phyloP scores from a whole-genome alignment of 2,113 vertebrate species.

The Passer domesticus region DNA sequence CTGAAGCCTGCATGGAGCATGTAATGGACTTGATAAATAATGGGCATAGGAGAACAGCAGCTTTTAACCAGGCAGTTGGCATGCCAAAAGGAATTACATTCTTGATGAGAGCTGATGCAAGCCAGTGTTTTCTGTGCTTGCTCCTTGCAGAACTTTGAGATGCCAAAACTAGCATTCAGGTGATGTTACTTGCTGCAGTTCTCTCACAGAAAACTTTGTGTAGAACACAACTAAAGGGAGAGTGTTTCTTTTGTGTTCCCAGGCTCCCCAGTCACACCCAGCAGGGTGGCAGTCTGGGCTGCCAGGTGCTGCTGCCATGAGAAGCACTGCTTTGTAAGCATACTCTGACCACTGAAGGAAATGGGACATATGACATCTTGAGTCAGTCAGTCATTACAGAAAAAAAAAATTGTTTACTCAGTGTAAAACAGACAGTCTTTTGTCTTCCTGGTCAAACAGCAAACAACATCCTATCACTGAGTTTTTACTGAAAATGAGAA shows the following conservation, averaged over 20 bases:
- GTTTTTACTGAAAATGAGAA: background rate
- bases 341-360: background rate
- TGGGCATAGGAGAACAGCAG: background rate
- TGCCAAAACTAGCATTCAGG: background rate
- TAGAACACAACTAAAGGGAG: background rate
- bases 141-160: background rate
- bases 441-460: background rate
- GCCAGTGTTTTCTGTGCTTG: background rate
- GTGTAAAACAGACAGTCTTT: background rate
- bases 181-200: fast-evolving
- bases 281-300: fast-evolving
- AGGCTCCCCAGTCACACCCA: background rate
- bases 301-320: fast-evolving
- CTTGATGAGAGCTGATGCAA: background rate
- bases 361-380: background rate
- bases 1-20: background rate
- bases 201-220: background rate
- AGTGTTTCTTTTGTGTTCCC: background rate
- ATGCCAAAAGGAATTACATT: no score
- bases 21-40: background rate
- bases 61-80: background rate
- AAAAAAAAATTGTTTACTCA: background rate
- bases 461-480: background rate
- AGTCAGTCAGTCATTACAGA: background rate
- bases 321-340: background rate